A percentile compares a stretch with the other conserved stretches of the same genome.
Conservation (phyloP, 2,113 vertebrate species). For the Meleagris gallopavo region DNA sequence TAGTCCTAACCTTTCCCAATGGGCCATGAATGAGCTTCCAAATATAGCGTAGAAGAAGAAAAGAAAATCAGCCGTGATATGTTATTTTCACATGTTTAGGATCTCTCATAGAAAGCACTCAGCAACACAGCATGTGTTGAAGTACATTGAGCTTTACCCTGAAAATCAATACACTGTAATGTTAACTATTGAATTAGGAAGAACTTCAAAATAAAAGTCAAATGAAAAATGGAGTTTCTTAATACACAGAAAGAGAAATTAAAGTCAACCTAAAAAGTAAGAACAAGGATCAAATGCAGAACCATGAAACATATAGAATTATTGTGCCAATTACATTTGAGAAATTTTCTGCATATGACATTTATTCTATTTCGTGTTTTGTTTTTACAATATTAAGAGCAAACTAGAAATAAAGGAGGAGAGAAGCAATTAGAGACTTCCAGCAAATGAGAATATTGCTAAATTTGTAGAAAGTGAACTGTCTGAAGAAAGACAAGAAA, state of each 20-base stretch:
- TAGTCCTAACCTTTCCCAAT: constrained; percentile 80
- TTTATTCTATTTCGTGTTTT: neutral
- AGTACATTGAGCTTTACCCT: neutral
- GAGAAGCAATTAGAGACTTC: neutral
- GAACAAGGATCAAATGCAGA: neutral
- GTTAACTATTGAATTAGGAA: neutral
- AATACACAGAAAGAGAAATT: neutral
- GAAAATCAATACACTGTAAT: neutral
- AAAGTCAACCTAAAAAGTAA: neutral
- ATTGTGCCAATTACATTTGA: neutral
- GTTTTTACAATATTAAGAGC: neutral
- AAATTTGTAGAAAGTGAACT: neutral
- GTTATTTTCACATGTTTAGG: constrained; percentile 42
- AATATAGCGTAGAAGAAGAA: constrained; percentile 33
- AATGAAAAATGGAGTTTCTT: neutral
- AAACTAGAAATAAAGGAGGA: neutral
- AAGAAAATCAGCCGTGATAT: constrained; percentile 12
- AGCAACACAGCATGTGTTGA: neutral
- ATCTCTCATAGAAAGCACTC: neutral
- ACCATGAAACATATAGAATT: neutral
- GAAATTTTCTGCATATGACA: neutral
- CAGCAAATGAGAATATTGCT: neutral
- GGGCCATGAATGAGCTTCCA: constrained; percentile 77
- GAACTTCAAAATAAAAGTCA: neutral
- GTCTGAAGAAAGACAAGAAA: neutral